phyloP scores from a whole-genome alignment of 1,140 invertebrate species.

The Leptopilina clavipes region DNA sequence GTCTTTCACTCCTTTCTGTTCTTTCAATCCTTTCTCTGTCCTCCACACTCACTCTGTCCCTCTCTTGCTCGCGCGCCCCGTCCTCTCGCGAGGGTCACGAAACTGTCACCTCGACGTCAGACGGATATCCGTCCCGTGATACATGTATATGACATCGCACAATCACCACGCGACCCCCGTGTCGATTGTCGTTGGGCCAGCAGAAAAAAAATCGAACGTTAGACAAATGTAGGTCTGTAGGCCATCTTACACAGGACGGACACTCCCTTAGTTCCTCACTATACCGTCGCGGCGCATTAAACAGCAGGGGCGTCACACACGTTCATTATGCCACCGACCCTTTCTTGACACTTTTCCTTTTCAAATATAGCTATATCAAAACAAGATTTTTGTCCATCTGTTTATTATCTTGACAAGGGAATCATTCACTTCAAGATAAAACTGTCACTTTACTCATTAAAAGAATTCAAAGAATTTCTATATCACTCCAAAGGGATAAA shows the following conservation, averaged over 20 bases:
- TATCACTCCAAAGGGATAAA: no score
- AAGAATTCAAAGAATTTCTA: no score
- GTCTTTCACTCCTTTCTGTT: constrained; percentile 15
- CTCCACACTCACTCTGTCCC: constrained; percentile 36
- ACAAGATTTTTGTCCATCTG: neutral
- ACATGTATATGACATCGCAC: constrained; percentile 35
- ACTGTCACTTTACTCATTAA: no score
- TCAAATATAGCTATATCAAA: neutral
- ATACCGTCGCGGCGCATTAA: constrained; percentile 3
- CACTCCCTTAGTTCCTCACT: constrained; percentile 67
- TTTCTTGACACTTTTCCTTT: neutral
- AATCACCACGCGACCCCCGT: constrained; percentile 20
- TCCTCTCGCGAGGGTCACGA: constrained; percentile 44
- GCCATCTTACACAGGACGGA: constrained; percentile 77
- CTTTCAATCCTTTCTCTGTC: constrained; percentile 39
- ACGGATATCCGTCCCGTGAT: constrained; percentile 29
- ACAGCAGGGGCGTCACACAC: constrained; percentile 1
- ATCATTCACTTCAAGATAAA: no score
- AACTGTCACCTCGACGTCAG: constrained; percentile 38
- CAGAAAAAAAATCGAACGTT: constrained; percentile 75
- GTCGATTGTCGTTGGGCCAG: constrained; percentile 44
- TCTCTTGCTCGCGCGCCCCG: constrained; percentile 2
- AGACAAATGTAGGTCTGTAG: constrained; percentile 82
- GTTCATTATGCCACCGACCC: neutral
- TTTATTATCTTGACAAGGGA: neutral